Evolutionary conservation across 2,113 vertebrate genomes (phyloP).

Genomic region (Rallus limicola): DNA sequence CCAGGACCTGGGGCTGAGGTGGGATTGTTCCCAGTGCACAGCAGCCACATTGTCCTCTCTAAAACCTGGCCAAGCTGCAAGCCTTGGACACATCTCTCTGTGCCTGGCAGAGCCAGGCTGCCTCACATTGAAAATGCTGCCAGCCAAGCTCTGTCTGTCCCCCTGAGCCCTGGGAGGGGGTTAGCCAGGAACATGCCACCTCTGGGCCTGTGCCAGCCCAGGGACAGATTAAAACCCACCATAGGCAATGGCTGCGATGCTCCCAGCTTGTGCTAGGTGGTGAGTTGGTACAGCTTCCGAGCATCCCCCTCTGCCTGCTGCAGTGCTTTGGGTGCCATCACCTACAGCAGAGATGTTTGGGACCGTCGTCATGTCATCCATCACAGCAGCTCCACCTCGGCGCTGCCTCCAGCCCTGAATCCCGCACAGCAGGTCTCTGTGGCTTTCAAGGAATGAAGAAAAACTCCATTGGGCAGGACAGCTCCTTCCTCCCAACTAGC

Average conservation of each 20-base stretch:
- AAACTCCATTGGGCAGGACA: neutral
- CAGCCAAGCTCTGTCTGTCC: neutral
- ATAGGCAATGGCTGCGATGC: fast-evolving
- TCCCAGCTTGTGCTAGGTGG: neutral
- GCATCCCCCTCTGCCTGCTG: neutral
- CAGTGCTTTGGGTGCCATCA: neutral
- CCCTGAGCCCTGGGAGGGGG: neutral
- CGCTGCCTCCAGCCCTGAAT: neutral
- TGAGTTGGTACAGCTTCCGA: neutral
- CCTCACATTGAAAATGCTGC: neutral
- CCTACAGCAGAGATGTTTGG: neutral
- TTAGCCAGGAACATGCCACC: neutral
- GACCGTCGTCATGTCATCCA: neutral
- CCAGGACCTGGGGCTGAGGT: neutral
- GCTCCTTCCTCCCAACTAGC: neutral
- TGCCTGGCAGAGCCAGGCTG: neutral
- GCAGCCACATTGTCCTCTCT: neutral
- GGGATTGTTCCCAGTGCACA: neutral
- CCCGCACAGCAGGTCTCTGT: neutral
- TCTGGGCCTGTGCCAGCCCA: neutral
- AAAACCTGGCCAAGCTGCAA: neutral
- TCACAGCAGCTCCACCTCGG: neutral
- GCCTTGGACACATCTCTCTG: neutral
- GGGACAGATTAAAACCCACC: fast-evolving
- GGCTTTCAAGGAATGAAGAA: constrained; percentile 53